Conservation (phyloP, 37 sponge, comb jelly and placozoan genomes). For the Chondrilla cf. caribensis region DNA sequence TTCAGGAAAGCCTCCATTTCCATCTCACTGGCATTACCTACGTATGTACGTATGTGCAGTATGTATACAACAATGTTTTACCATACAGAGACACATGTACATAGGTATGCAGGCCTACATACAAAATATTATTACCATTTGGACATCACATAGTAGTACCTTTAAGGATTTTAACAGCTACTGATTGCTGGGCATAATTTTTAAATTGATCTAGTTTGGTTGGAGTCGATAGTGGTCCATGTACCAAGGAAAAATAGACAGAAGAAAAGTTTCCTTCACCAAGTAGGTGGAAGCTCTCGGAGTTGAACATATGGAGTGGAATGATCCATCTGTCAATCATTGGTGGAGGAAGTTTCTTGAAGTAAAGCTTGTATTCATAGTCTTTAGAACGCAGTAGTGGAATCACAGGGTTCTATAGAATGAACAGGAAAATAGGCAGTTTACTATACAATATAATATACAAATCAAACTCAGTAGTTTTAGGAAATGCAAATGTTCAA, state of each 20-base stretch:
- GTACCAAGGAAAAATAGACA: neutral
- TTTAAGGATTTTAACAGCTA: slow-evolving; percentile 10
- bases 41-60: neutral
- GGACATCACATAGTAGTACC: neutral
- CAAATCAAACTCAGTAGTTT: too few relatives aligned
- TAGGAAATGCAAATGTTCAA: too few relatives aligned
- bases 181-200: neutral
- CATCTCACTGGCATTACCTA: neutral
- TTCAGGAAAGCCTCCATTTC: slow-evolving; percentile 17
- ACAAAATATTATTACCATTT: too few relatives aligned
- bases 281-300: neutral
- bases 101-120: neutral
- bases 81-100: neutral
- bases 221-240: slow-evolving; percentile 9
- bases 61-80: neutral
- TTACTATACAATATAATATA: neutral
- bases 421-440: neutral
- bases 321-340: slow-evolving; percentile 17
- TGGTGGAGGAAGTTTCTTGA: neutral
- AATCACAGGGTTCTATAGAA: neutral
- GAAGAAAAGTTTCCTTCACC: slow-evolving; percentile 21
- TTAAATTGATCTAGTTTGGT: slow-evolving; percentile 9
- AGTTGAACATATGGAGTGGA: slow-evolving; percentile 6
- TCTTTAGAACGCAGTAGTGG: neutral
- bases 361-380: neutral